Evolutionary conservation across 1,140 invertebrate genomes (phyloP), one percentile per base, ranked within the genome.

Genomic region (Pseudachorutes palmiensis): DNA sequence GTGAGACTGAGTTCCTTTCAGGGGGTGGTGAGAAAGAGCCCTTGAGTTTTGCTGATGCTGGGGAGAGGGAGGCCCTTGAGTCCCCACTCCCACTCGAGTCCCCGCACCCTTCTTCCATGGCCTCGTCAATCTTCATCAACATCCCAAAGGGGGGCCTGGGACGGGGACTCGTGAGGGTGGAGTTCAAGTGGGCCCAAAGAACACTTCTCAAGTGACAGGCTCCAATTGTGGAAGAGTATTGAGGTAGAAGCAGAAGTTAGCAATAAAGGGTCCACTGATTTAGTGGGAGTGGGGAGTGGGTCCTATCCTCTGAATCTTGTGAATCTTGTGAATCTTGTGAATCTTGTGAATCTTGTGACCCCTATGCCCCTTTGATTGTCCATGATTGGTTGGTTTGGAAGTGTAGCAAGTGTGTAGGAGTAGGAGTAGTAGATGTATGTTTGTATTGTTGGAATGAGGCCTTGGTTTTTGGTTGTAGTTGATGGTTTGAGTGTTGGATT

Each of bases 121-220:
- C 69, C 62, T 71, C 70, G 48, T 74, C 72, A 64, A 74, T 71
- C 70, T 74, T 74, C 72, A 74, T 74, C 68, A 74, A 71, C 72
- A 74, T 74, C n/a, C n/a, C n/a, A n/a, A n/a, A n/a, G n/a, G n/a
- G n/a, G n/a, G n/a, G n/a, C n/a, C n/a, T n/a, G n/a, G n/a, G n/a
- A n/a, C n/a, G n/a, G n/a, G n/a, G n/a, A n/a, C n/a, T n/a, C n/a
- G n/a, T n/a, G 5, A 55, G 51, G 51, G 14, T 12, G 2, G 71
- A 70, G 60, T 69, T 69, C 55, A 72, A 63, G 61, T 67, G 72
- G 67, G 69, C 69, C n/a, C 70, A 32, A 58, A 71, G 66, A 32
- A 67, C 70, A 67, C 70, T 69, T 64, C 66, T 69, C 58, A 66
- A 64, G 28, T 70, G 58, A 49, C 70, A 69, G 19, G 70, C 69